phyloP scores from a whole-genome alignment of 2,113 vertebrate species.

The Aegithalos caudatus region DNA sequence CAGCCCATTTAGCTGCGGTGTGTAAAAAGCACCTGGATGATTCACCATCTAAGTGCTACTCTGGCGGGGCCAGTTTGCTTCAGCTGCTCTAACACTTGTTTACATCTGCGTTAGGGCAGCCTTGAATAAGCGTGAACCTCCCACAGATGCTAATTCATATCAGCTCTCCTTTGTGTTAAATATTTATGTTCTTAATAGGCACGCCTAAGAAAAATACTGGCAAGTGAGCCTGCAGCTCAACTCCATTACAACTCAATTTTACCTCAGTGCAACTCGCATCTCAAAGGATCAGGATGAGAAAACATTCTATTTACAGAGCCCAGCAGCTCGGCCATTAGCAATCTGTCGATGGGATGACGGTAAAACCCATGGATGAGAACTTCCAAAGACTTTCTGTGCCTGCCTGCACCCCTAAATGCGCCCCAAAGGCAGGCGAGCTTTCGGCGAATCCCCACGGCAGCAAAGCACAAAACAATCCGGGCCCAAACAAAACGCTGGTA shows the following conservation, averaged over 20 bases:
- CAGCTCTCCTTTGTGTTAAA: conserved; percentile 25
- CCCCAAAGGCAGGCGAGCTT: neutral
- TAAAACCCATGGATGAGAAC: neutral
- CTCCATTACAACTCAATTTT: neutral
- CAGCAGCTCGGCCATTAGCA: neutral
- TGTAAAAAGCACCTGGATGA: neutral
- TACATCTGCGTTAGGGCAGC: neutral
- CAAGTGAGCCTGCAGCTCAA: neutral
- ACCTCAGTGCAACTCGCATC: neutral
- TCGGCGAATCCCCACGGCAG: neutral
- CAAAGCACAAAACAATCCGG: neutral
- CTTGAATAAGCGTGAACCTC: neutral
- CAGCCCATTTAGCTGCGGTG: neutral
- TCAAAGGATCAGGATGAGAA: neutral
- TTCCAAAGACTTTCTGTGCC: neutral
- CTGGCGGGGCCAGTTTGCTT: neutral
- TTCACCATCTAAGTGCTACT: neutral
- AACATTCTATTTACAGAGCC: neutral
- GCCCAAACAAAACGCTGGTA: neutral
- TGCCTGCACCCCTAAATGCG: accelerated
- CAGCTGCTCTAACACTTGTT: neutral
- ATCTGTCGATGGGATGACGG: neutral
- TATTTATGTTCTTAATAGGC: conserved; percentile 12
- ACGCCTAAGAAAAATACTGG: conserved; percentile 39
- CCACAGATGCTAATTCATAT: conserved; percentile 15